Percentiles rank a stretch among this genome's conserved stretches.
Conservation (phyloP, 2,888 invertebrate genomes). For the Gasteruption jaculator region DNA sequence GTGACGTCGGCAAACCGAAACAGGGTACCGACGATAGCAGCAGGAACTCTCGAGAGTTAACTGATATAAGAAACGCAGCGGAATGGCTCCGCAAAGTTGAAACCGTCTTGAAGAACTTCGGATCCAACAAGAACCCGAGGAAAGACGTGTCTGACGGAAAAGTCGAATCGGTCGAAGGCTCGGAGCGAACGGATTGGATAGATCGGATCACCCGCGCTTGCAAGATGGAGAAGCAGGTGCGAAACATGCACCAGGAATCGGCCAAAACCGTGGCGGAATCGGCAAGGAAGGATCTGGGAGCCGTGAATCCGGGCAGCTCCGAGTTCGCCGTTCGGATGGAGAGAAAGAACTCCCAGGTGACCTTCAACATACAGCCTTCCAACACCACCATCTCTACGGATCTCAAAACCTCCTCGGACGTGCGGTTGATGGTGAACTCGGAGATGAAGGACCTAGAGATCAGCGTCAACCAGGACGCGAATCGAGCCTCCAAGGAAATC, state of each 20-base stretch:
- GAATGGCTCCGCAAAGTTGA: conserved; percentile 20
- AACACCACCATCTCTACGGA: background rate
- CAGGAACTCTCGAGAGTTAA: too few species aligned
- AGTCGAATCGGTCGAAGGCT: conserved; percentile 11
- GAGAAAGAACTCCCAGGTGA: background rate
- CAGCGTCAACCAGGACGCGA: background rate
- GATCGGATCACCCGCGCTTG: conserved; percentile 18
- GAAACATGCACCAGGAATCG: background rate
- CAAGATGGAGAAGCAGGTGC: conserved; percentile 1
- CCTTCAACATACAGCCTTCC: background rate
- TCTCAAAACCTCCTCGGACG: background rate
- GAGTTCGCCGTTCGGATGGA: too few species aligned
- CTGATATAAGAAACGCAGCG: too few species aligned
- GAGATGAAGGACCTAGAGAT: background rate
- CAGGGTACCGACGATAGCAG: too few species aligned
- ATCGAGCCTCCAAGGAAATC: conserved; percentile 18
- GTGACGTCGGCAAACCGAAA: too few species aligned
- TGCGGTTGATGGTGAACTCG: too few species aligned
- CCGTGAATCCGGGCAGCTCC: too few species aligned
- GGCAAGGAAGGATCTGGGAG: too few species aligned
- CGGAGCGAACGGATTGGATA: conserved; percentile 19
- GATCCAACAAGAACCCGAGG: too few species aligned
- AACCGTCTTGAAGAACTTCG: conserved; percentile 18
- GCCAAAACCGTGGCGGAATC: background rate
- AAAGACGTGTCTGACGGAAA: conserved; percentile 19